Conservation (phyloP, 2,888 invertebrate genomes). For the Tipula unca region DNA sequence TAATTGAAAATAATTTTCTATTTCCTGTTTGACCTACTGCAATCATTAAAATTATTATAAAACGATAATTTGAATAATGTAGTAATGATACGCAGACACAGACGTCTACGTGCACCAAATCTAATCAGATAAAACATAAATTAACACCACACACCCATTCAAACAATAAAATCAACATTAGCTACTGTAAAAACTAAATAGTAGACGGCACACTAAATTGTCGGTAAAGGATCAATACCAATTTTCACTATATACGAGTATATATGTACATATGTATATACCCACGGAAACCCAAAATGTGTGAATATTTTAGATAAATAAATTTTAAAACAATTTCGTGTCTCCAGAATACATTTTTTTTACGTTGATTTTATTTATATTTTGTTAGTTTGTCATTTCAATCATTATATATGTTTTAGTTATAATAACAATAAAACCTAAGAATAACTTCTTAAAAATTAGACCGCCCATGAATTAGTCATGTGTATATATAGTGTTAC, state of each 20-base stretch:
- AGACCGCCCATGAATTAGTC: not conserved
- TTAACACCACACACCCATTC: not conserved
- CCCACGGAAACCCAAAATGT: not conserved
- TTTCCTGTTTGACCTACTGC: too few species aligned
- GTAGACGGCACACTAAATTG: not conserved
- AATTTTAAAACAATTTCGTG: not conserved
- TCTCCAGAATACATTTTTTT: not conserved
- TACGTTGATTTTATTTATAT: not conserved
- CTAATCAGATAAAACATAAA: not conserved
- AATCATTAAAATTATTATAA: too few species aligned
- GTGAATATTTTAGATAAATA: not conserved
- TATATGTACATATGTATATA: too few species aligned
- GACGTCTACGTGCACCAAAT: not conserved
- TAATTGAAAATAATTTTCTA: too few species aligned
- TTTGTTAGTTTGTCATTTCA: conserved; percentile 8
- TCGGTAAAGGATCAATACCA: not conserved
- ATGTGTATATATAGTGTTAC: not conserved
- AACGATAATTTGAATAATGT: not conserved
- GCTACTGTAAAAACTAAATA: not conserved
- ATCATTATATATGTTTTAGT: conserved; percentile 1
- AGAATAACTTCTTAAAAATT: not conserved
- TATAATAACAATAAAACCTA: not conserved
- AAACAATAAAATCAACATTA: not conserved
- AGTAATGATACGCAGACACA: too few species aligned
- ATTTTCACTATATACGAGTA: not conserved